Evolutionary conservation across 1,140 invertebrate genomes (phyloP).

Genomic region (Drosophila virilis): DNA sequence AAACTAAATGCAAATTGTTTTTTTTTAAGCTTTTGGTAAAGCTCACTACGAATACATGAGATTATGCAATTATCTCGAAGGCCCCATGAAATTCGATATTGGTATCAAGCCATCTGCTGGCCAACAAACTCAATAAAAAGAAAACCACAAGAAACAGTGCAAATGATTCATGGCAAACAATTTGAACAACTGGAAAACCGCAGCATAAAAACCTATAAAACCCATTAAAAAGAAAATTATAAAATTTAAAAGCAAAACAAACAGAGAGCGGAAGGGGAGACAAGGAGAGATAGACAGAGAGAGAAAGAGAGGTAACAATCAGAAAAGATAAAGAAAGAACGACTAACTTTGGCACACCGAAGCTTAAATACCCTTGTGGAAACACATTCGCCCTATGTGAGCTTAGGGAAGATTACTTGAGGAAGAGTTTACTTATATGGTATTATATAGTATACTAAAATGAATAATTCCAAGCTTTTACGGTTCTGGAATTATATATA

Average conservation of each 20-base stretch:
- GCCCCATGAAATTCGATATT: conserved; percentile 7
- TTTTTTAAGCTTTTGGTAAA: background rate
- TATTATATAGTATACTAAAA: no score
- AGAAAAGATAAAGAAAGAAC: background rate
- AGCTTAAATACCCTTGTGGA: no score
- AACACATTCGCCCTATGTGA: no score
- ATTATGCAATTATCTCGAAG: conserved; percentile 4
- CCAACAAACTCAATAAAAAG: conserved; percentile 37
- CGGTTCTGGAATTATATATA: no score
- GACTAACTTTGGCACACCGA: no score
- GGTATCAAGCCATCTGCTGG: conserved; percentile 19
- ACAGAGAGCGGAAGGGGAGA: conserved; percentile 15
- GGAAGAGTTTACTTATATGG: no score
- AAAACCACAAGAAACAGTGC: conserved; percentile 31
- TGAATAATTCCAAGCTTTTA: no score
- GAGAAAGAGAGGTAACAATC: background rate
- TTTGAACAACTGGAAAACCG: conserved; percentile 23
- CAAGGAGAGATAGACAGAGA: background rate
- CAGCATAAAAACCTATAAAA: conserved; percentile 60
- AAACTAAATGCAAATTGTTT: no score
- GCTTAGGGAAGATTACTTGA: no score
- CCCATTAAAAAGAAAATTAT: conserved; percentile 28
- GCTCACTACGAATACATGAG: conserved; percentile 5
- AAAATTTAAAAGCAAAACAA: conserved; percentile 1
- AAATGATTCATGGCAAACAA: conserved; percentile 46